Percentiles rank a stretch among this genome's conserved stretches.
These are phyloP conservation scores for Stomatorhinus walkeri DNA, from an alignment of 2,797 vertebrate species.

Conservation along the genomic window DNA sequence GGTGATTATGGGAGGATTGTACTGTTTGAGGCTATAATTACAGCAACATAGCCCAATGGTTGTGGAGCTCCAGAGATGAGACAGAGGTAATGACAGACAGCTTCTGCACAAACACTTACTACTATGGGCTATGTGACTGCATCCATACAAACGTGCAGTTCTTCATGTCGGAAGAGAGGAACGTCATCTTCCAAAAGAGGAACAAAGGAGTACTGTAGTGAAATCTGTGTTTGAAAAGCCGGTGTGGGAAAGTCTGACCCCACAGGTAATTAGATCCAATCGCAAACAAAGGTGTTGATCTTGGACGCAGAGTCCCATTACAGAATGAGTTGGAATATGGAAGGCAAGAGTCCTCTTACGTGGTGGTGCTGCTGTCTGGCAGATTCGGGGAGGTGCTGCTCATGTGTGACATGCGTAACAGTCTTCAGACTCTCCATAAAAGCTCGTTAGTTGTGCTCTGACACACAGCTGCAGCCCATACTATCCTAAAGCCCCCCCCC, in stretches of 20 bases:
- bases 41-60: neutral
- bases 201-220: conserved; percentile 27
- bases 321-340: neutral
- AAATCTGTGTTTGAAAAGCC: conserved; percentile 37
- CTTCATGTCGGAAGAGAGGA: neutral
- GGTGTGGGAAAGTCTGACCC: conserved; percentile 35
- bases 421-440: conserved; percentile 48
- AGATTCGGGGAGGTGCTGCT: conserved; percentile 50
- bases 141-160: neutral
- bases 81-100: neutral
- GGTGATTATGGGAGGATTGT: neutral
- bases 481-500: conserved; percentile 23
- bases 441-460: conserved; percentile 44
- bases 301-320: conserved; percentile 48
- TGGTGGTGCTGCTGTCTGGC: conserved; percentile 43
- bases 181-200: neutral
- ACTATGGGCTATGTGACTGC: neutral
- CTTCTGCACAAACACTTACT: neutral
- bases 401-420: conserved; percentile 53
- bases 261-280: conserved; percentile 45
- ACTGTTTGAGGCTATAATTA: neutral
- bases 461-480: conserved; percentile 36
- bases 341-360: conserved; percentile 14
- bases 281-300: neutral
- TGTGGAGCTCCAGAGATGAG: neutral